Conservation (phyloP, 1,140 invertebrate genomes). For the Brachionus rotundiformis region DNA sequence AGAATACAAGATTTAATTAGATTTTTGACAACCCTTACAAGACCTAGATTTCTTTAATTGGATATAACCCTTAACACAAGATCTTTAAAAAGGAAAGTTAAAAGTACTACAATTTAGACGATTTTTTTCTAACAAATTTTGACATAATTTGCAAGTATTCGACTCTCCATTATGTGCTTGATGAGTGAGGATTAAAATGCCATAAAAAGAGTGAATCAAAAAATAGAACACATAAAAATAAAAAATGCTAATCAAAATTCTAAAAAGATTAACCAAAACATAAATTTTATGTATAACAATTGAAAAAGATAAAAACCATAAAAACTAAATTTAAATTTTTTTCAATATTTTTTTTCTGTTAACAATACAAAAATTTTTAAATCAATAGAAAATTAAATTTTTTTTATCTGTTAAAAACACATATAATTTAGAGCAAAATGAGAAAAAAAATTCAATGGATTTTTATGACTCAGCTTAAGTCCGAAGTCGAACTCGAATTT, state of each 20-base stretch:
- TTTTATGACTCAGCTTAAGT: not conserved
- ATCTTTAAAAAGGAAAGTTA: too few species aligned
- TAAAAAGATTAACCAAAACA: not conserved
- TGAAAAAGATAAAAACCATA: too few species aligned
- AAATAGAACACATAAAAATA: not conserved
- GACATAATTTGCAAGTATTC: not conserved
- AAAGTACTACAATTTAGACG: not conserved
- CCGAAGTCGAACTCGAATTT: constrained; percentile 1
- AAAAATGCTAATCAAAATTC: not conserved
- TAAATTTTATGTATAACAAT: too few species aligned
- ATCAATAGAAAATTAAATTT: too few species aligned
- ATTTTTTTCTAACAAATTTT: not conserved
- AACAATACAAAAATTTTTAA: too few species aligned
- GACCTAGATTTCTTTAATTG: not conserved
- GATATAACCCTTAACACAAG: not conserved
- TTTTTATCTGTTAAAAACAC: not conserved
- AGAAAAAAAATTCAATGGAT: constrained; percentile 29
- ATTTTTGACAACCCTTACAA: too few species aligned
- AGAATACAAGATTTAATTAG: too few species aligned
- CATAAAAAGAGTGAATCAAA: not conserved
- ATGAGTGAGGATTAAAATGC: too few species aligned
- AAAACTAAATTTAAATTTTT: too few species aligned
- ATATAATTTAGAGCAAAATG: constrained; percentile 3
- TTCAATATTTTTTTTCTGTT: too few species aligned
- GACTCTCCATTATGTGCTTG: not conserved